These are phyloP conservation scores for Capricornis sumatraensis DNA, from an alignment of 2,113 vertebrate genomes.

Conservation along the genomic window DNA sequence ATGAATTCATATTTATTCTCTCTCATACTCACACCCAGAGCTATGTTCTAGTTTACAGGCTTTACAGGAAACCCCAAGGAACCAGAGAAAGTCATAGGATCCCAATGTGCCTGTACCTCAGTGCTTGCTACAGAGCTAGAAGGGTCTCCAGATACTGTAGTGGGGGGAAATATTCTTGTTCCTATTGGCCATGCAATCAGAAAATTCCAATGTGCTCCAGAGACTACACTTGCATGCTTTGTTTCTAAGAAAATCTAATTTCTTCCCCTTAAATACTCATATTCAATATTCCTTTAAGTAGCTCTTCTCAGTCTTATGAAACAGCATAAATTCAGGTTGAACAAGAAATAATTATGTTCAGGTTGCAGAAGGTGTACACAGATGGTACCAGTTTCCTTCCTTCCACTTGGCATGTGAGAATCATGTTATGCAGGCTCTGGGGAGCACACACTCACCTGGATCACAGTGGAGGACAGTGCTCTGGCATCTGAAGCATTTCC, in stretches of 20 bases:
- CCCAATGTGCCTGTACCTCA: not conserved
- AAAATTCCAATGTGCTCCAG: not conserved
- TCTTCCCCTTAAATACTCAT: not conserved
- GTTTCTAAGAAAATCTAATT: not conserved
- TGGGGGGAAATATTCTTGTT: not conserved
- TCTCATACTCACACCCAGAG: too few species aligned
- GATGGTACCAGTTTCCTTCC: not conserved
- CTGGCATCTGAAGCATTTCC: not conserved
- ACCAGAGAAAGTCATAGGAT: not conserved
- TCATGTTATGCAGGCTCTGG: rapidly evolving
- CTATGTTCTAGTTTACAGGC: not conserved
- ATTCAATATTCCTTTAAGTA: not conserved
- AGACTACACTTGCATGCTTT: not conserved
- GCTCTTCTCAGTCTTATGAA: not conserved
- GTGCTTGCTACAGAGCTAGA: not conserved
- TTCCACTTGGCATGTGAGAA: rapidly evolving
- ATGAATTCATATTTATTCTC: not conserved
- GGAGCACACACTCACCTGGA: not conserved
- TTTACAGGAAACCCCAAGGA: not conserved
- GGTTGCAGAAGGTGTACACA: not conserved
- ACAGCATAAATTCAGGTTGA: not conserved
- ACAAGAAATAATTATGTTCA: not conserved
- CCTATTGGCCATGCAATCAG: not conserved
- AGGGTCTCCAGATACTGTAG: not conserved
- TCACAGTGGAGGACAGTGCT: not conserved